Base-by-base conservation (phyloP, 2,797 vertebrate species). In the Sebastiscus tertius region DNA sequence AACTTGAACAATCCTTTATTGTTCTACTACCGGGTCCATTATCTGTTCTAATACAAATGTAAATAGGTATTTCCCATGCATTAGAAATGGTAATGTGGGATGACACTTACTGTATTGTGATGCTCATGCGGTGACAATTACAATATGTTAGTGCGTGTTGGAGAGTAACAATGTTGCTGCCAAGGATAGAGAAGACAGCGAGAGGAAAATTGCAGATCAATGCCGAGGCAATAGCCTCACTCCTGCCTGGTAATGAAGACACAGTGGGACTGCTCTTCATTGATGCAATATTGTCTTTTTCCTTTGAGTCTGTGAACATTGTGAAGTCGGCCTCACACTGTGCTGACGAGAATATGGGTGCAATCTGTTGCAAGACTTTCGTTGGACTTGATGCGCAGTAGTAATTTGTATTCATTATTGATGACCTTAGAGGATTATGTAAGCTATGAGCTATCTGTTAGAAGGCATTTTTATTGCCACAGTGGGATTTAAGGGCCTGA, bases 391-490 rank as follows among this genome's bases (percentile, higher is more conserved):
- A 46, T 67, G 13, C 18, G 33, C 61, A 31, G 16, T 7, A 54
- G 60, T 58, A n/a, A 46, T 63, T 71, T 80, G 24, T n/a, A 75
- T 82, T 63, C 39, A 80, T 71, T 72, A 87, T 77, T 83, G 66
- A 88, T 84, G 74, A 68, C 74, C 33, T 6, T 10, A 24, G 65
- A 68, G 52, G 68, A 62, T 77, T 62, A 60, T 71, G 2, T 62
- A 55, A 82, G 22, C 39, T 8, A 14, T 29, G 24, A 75, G 60
- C 58, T 78, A 67, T 72, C 75, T 46, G 18, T 72, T 72, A 33
- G 76, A 83, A 79, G 5, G 18, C 63, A 54, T 34, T 84, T 83
- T 66, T 75, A 84, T 73, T 55, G 27, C 27, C 70, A 54, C 54
- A 27, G 22, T 80, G 66, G 36, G 54, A 66, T 39, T n/a, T n/a